Evolutionary conservation across 2,888 invertebrate species (phyloP), one percentile per base, ranked within the genome.

Genomic region (Parnassius smintheus): DNA sequence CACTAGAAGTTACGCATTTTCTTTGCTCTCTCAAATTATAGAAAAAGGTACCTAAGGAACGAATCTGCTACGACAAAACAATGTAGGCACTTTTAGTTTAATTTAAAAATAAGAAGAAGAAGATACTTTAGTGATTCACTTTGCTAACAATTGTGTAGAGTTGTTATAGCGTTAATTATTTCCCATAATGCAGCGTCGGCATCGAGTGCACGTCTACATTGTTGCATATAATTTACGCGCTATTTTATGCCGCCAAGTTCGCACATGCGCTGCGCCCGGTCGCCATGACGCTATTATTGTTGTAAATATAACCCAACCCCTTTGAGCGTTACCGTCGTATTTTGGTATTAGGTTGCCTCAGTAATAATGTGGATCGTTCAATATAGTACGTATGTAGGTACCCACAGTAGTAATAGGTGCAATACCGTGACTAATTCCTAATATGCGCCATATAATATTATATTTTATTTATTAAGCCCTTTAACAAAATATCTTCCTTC

Each of bases 191-290:
- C 53, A 22, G 45, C 72, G 73, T 76, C 78, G 75, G 70, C 68
- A 67, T 73, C 70, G 66, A 74, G 75, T 72, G 76, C 75, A 77
- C 72, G 7, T 13, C 13, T 78, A 87, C 90, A 90, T 87, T 84
- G 90, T 89, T 88, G 88, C 83, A 70, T 68, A 76, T 88, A 86
- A 90, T 90, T 90, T 90, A 90, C 81, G 69, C 72, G 69, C 68
- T 71, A 60, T 49, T 89, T 88, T 90, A 89, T 84, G 79, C 72
- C 76, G 73, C 80, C 77, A 80, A 85, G 85, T 86, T 88, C 85
- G 84, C 89, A 87, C 85, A 88, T 88, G 83, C 79, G 79, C 80
- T 70, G 71, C 72, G 71, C 75, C 65, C 60, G 56, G 60, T 53
- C 62, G 63, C 46, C 62, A 64, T 65, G 4, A 56, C 44, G 57